phyloP scores from a whole-genome alignment of 1,140 invertebrate species.

The Drosophila kikkawai region DNA sequence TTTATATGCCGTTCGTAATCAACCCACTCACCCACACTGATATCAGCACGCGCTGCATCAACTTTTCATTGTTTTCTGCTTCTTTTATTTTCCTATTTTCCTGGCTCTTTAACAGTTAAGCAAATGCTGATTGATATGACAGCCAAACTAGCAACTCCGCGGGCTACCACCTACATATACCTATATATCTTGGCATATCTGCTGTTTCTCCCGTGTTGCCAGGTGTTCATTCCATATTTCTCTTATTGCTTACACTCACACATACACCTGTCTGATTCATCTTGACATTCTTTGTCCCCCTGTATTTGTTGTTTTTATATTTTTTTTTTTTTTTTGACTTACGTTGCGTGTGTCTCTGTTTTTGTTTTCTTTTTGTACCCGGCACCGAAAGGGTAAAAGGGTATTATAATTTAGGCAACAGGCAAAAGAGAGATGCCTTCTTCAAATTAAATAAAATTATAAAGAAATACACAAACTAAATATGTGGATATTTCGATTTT shows the following conservation, averaged over 20 bases:
- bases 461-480: too few relatives aligned
- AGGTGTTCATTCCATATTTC: conserved; percentile 11
- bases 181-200: conserved; percentile 15
- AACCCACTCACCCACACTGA: conserved; percentile 29
- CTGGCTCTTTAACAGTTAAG: conserved; percentile 53
- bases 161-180: not conserved
- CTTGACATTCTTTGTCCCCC: conserved; percentile 37
- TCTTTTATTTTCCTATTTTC: conserved; percentile 4
- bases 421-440: too few relatives aligned
- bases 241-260: conserved; percentile 15
- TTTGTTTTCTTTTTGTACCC: conserved; percentile 1
- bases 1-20: conserved; percentile 30
- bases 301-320: conserved; percentile 16
- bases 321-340: conserved; percentile 9
- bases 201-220: conserved; percentile 3
- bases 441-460: too few relatives aligned
- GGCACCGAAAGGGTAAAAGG: not conserved
- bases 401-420: not conserved
- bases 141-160: conserved; percentile 21
- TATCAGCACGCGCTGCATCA: conserved; percentile 44
- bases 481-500: too few relatives aligned
- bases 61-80: conserved; percentile 22
- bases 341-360: not conserved
- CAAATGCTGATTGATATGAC: conserved; percentile 69
- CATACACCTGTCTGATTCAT: conserved; percentile 49